These are phyloP conservation scores for Epinotia ramella DNA, from an alignment of 2,888 invertebrate genomes.

Conservation along the genomic window DNA sequence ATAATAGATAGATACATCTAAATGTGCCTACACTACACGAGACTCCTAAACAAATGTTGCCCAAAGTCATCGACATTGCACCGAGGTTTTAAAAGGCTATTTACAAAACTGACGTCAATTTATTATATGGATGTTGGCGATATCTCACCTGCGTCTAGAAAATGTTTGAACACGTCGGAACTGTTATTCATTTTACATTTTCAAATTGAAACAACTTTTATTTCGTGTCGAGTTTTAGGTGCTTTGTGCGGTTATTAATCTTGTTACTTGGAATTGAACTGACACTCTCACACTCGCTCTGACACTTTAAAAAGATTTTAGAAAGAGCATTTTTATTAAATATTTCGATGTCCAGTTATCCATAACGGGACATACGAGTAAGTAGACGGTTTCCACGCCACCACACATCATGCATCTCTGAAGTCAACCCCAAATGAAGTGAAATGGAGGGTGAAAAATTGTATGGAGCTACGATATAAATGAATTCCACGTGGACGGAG, in stretches of 20 bases:
- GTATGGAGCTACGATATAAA: too few relatives aligned
- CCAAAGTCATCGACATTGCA: not conserved
- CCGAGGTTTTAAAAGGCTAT: conserved; percentile 7
- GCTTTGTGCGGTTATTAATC: not conserved
- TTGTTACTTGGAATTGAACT: not conserved
- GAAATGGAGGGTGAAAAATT: too few relatives aligned
- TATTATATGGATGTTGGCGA: not conserved
- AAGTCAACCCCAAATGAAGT: too few relatives aligned
- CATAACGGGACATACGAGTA: too few relatives aligned
- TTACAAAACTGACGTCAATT: conserved; percentile 4
- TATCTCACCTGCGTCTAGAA: not conserved
- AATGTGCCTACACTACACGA: too few relatives aligned
- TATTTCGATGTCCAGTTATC: too few relatives aligned
- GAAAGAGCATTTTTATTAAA: too few relatives aligned
- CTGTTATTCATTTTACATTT: conserved; percentile 4
- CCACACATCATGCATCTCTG: too few relatives aligned
- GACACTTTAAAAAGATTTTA: not conserved
- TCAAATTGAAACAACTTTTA: not conserved
- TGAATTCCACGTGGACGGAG: too few relatives aligned
- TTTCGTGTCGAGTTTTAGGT: not conserved
- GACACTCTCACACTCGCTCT: too few relatives aligned
- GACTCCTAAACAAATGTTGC: not conserved
- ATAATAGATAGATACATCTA: too few relatives aligned
- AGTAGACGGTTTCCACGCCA: too few relatives aligned
- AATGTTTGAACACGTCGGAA: not conserved